A percentile compares a stretch with the other conserved stretches of the same genome.
phyloP scores from a whole-genome alignment of 2,888 invertebrate species.

The Ditula angustiorana region DNA sequence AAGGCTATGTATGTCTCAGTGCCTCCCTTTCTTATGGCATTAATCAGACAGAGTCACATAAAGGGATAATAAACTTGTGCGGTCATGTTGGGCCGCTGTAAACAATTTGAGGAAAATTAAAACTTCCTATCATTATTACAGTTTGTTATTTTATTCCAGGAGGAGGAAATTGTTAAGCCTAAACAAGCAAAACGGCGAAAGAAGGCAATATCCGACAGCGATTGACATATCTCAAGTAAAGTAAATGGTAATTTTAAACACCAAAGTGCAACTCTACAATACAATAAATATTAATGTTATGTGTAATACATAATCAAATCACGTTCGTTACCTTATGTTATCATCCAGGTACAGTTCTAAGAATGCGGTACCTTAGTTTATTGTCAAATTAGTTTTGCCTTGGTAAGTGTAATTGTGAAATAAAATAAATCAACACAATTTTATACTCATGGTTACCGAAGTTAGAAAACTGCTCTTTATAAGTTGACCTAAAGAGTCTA shows the following conservation, averaged over 20 bases:
- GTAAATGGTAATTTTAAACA: constrained; percentile 76
- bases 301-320: constrained; percentile 63
- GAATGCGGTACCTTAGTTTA: constrained; percentile 67
- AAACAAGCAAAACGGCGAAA: constrained; percentile 96
- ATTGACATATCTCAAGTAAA: constrained; percentile 88
- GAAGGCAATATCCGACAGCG: constrained; percentile 96
- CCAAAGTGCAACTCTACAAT: constrained; percentile 84
- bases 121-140: background rate
- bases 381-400: constrained; percentile 55
- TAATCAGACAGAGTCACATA: too few species aligned
- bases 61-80: too few species aligned
- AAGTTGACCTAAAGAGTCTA: background rate
- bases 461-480: constrained; percentile 18
- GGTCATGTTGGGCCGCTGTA: too few species aligned
- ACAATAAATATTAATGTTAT: constrained; percentile 71
- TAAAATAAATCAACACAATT: constrained; percentile 19
- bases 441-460: constrained; percentile 26
- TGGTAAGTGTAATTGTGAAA: constrained; percentile 31
- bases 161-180: constrained; percentile 96
- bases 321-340: constrained; percentile 58
- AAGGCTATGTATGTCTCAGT: too few species aligned
- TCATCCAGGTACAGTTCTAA: constrained; percentile 71
- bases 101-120: constrained; percentile 16
- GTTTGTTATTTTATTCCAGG: constrained; percentile 82
- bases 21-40: too few species aligned